Evolutionary conservation across 1,140 invertebrate species (phyloP).

Genomic region (Conopomorpha cramerella): DNA sequence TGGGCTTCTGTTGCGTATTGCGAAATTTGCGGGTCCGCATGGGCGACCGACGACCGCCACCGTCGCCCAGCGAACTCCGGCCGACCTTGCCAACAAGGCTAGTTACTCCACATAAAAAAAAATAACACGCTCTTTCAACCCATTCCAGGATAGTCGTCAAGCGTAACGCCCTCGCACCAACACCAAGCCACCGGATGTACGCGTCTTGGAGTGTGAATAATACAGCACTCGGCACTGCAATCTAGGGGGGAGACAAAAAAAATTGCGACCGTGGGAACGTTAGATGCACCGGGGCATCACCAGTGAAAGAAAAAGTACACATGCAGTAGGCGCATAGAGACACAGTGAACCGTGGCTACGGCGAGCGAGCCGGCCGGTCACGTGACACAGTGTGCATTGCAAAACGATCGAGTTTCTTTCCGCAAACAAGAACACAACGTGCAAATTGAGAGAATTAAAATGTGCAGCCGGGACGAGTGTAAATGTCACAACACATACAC

Average conservation of each 20-base stretch:
- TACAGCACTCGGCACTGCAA: no score
- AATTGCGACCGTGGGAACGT: conserved; percentile 6
- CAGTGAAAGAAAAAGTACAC: conserved; percentile 6
- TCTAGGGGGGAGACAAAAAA: conserved; percentile 4
- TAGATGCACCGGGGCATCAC: conserved; percentile 4
- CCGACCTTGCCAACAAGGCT: conserved; percentile 31
- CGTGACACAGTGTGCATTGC: conserved; percentile 29
- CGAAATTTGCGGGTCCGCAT: conserved; percentile 18
- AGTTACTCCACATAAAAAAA: conserved; percentile 7
- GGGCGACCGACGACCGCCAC: no score
- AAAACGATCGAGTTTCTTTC: conserved; percentile 50
- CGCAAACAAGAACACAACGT: conserved; percentile 53
- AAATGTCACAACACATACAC: no score
- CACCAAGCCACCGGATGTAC: no score
- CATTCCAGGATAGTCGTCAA: conserved; percentile 10
- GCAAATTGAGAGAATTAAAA: no score
- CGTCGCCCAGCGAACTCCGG: no score
- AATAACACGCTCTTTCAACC: no score
- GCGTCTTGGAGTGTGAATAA: no score
- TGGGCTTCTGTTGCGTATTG: no score
- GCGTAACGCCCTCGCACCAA: no score
- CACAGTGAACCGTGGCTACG: background rate
- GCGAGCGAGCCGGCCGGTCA: conserved; percentile 25
- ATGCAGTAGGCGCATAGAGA: conserved; percentile 1
- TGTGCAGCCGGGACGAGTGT: no score